phyloP scores from a whole-genome alignment of 2,797 vertebrate species.

The Caiman crocodilus region DNA sequence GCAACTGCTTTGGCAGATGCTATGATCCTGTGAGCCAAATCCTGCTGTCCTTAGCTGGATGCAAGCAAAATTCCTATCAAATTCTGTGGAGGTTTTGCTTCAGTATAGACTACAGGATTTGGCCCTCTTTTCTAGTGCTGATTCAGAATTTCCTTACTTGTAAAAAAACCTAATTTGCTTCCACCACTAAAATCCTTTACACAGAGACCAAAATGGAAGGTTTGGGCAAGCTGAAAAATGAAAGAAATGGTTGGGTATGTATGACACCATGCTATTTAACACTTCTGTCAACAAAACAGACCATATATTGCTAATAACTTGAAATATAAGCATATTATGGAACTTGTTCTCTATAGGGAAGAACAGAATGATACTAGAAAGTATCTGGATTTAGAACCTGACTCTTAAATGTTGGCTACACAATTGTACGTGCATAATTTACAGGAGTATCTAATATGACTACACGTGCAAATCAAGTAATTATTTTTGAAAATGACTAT shows the following conservation, averaged over 20 bases:
- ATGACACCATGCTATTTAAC: neutral
- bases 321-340: neutral
- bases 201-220: neutral
- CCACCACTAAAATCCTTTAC: slow-evolving; percentile 16
- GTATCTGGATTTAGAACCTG: neutral
- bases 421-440: neutral
- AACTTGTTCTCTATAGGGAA: neutral
- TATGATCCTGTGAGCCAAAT: slow-evolving; percentile 77
- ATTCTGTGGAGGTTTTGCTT: slow-evolving; percentile 66
- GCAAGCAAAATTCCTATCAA: slow-evolving; percentile 75
- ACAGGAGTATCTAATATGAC: neutral
- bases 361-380: neutral
- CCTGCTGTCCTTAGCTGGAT: slow-evolving; percentile 75
- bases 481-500: neutral
- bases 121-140: slow-evolving; percentile 44
- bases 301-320: neutral
- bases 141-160: neutral
- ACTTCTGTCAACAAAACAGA: neutral
- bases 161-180: slow-evolving; percentile 32
- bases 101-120: slow-evolving; percentile 56
- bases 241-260: slow-evolving; percentile 7
- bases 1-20: slow-evolving; percentile 76
- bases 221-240: neutral
- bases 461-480: neutral
- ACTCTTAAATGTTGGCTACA: neutral